A percentile compares a stretch with the other conserved stretches of the same genome.
phyloP scores from a whole-genome alignment of 2,113 vertebrate genomes.

The Leptosomus discolor region DNA sequence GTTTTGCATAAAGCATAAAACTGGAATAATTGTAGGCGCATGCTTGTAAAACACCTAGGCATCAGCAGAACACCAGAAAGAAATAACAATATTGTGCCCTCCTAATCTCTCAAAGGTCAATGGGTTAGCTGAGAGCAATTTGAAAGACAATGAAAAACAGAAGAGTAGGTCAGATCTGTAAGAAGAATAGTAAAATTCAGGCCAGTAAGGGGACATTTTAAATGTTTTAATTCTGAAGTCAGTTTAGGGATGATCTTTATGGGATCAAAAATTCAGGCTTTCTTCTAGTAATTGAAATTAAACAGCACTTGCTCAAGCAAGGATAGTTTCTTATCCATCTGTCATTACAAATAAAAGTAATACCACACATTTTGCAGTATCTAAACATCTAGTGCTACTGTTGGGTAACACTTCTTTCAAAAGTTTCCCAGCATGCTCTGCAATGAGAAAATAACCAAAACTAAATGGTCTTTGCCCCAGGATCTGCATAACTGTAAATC shows the following conservation, averaged over 20 bases:
- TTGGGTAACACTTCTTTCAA: neutral
- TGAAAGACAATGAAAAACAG: neutral
- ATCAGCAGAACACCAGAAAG: neutral
- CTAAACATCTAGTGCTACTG: neutral
- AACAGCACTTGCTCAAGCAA: neutral
- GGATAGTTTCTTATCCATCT: neutral
- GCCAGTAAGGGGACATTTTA: neutral
- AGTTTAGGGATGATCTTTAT: neutral
- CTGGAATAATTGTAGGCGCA: neutral
- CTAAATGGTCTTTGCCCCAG: neutral
- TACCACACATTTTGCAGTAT: neutral
- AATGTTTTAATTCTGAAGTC: neutral
- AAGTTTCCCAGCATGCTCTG: neutral
- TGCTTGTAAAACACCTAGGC: neutral
- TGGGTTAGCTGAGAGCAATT: neutral
- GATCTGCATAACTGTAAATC: neutral
- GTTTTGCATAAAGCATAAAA: neutral
- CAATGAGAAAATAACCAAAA: neutral
- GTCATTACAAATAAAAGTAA: neutral
- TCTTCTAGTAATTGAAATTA: neutral
- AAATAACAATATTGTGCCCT: neutral
- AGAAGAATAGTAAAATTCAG: neutral
- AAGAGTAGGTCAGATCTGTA: neutral
- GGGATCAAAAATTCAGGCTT: neutral
- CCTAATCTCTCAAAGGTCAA: neutral